These are phyloP conservation scores for Agrilus cyanescens DNA, from an alignment of 2,888 invertebrate species.

Conservation along the genomic window DNA sequence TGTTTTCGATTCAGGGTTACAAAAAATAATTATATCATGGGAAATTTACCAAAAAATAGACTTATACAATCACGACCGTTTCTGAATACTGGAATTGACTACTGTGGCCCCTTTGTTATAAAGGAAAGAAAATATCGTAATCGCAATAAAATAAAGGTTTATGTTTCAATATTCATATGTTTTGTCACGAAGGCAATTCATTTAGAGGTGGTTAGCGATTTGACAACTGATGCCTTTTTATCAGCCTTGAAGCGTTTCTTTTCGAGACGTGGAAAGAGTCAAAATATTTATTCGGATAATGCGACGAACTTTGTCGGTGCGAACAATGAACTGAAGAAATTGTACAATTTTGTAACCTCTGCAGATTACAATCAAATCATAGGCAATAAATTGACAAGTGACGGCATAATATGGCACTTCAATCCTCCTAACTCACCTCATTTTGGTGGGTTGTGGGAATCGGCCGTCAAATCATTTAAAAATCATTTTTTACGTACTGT, in stretches of 20 bases:
- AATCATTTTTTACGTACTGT: too few species aligned
- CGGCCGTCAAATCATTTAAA: too few species aligned
- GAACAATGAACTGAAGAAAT: conserved; percentile 9
- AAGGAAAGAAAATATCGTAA: too few species aligned
- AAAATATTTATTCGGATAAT: conserved; percentile 11
- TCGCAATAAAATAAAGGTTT: too few species aligned
- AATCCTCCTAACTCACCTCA: background rate
- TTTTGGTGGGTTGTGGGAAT: too few species aligned
- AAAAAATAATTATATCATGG: conserved; percentile 14
- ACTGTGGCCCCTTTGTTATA: conserved; percentile 12
- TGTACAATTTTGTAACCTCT: too few species aligned
- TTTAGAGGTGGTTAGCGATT: too few species aligned
- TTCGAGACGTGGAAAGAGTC: background rate
- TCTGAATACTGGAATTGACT: conserved; percentile 14
- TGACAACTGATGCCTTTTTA: conserved; percentile 12
- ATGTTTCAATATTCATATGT: too few species aligned
- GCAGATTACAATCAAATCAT: background rate
- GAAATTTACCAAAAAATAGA: conserved; percentile 13
- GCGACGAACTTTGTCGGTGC: conserved; percentile 17
- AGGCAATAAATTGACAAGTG: background rate
- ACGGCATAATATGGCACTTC: conserved; percentile 8
- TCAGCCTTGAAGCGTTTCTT: conserved; percentile 13
- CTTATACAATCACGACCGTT: conserved; percentile 10
- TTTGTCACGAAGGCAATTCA: too few species aligned
- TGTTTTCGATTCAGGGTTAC: conserved; percentile 7